Base-by-base conservation (phyloP, 1,140 invertebrate genomes). In the Ceratina japonica region DNA sequence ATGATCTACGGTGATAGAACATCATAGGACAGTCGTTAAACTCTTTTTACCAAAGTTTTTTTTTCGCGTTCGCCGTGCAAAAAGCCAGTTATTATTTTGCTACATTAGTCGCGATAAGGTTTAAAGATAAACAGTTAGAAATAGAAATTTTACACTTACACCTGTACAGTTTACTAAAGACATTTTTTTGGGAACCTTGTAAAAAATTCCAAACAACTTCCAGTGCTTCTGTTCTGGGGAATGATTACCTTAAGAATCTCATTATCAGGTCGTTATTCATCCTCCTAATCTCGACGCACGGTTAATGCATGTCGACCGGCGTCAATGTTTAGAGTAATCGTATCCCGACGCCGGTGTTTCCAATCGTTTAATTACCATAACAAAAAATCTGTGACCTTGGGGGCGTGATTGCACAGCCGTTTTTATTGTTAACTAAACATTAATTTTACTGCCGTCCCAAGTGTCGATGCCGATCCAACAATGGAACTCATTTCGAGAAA, bases 311-410 rank as follows among this genome's bases (percentile, higher is more conserved):
- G 24, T 68, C 31, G 3, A 18, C 18, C 27, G 3, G 22, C 63
- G n/a, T 22, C n/a, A 4, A 58, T 62, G 61, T 83, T 83, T 83
- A 27, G 22, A 64, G 5, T 44, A 44, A 44, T 44, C 37, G 10
- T 44, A 8, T 10, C 37, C 37, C 10, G 37, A 44, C 2, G 10
- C 37, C 37, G 37, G 5, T 10, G 37, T 44, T 7, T 44, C 10
- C 37, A 44, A 10, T 72, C 63, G 58, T 80, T 83, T 69, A 80
- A 80, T 84, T 61, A 58, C 18, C 68, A 37, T 69, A 69, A 84
- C 65, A 54, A 61, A 66, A 52, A 27, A 51, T 22, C 37, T 3
- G 49, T 59, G 71, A 76, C 44, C 64, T 72, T 70, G 24, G 51
- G 27, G 5, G 49, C 18, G 15, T 49, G 61, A 70, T 65, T 56